Base-by-base conservation (phyloP, 2,888 invertebrate species). In the Gisinianus flammeolus region DNA sequence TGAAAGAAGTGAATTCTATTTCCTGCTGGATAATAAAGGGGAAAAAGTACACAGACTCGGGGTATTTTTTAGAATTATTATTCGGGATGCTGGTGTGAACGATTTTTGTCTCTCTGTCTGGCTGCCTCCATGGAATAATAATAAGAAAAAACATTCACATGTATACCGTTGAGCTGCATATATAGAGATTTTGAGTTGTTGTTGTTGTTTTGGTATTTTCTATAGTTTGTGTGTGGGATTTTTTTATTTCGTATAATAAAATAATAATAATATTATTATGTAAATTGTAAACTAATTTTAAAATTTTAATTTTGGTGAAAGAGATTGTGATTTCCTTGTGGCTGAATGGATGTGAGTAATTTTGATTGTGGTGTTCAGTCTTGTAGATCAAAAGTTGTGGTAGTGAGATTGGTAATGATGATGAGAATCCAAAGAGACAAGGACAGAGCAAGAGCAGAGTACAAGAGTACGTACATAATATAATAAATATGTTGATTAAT, bases 341-440 rank as follows among this genome's bases (percentile, higher is more conserved):
- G 26, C 24, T 62, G 62, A 26, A 4, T 62, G 24, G 62, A 28
- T 62, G 62, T 62, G 62, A 26, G 62, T 62, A 62, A 28, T 28
- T 44, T 70, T 24, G 70, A 54, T 54, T 70, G 30, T 70, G 70
- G 1, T 19, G 33, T 31, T 70, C 54, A 62, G 12, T 22, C 26
- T 62, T 62, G 22, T 24, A 62, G 62, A 24, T 62, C 31, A 3
- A n/a, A 67, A 22, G 19, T 3, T 16, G 33, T 66, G 30, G n/a
- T 66, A 30, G 31, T 66, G 58, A 58, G 24, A 70, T 75, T 74
- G 6, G 68, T 68, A 78, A 75, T 79, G 52, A 67, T 66, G 78
- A 69, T 71, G 71, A 70, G 2, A 22, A 68, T 71, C 44, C 66
- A 52, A 54, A 64, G 75, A 67, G 56, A 58, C 58, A 52, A 58